Base-by-base conservation (phyloP, 2,888 invertebrate genomes). In the Mylabris sibirica region DNA sequence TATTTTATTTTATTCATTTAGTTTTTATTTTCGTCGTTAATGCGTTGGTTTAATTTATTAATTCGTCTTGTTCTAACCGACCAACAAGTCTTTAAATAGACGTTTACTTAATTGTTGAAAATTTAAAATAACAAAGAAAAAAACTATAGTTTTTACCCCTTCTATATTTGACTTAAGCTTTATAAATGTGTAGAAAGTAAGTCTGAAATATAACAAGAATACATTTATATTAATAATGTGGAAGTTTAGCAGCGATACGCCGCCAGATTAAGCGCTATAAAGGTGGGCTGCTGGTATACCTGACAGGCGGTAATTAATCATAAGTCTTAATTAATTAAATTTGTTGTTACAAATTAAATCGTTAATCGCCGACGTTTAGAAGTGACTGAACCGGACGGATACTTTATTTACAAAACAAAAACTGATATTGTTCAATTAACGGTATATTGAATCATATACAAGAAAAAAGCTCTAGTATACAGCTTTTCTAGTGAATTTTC, bases 261-360 rank as follows among this genome's bases (percentile, higher is more conserved):
- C 49, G 49, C 49, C 49, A 38, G 59, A 66, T 59, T 66, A 66
- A 38, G 67, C 59, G 49, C 61, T 59, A 57, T 60, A 67, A 60
- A 68, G 59, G 65, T 64, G 24, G 64, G 49, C 20, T 49, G 69
- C 20, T 60, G 64, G 63, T 71, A 69, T 73, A 76, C 75, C 74
- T 74, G 73, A 74, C 71, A 67, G 70, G 62, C 62, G 44, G 66
- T 65, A 70, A 75, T 76, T 76, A 75, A 76, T 76, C 76, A 75
- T 72, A 74, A 70, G 68, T 71, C 71, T 63, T 72, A 73, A 76
- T 76, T 75, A 74, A 76, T 76, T 74, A 72, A 75, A 74, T 76
- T 74, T 74, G 73, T 72, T 68, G 62, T 68, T 70, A 69, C 71
- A 74, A 75, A 72, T 75, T 74, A 71, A 74, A 75, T 72, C 69